These are phyloP conservation scores for Phortica magna DNA, from an alignment of 2,888 invertebrate genomes.

Conservation along the genomic window DNA sequence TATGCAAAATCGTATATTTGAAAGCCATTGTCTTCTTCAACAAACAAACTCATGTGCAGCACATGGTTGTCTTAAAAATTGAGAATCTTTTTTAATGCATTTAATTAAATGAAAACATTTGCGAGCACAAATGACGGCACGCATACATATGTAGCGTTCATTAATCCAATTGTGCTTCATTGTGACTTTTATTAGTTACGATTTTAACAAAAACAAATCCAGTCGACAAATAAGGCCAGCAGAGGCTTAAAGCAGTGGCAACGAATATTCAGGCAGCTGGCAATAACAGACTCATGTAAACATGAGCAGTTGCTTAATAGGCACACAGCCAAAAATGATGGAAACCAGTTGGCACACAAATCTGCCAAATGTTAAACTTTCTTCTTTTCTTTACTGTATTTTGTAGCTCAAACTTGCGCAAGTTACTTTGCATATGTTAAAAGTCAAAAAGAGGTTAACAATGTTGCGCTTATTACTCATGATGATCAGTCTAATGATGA, in stretches of 20 bases:
- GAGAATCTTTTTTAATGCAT: conserved; percentile 3
- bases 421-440: conserved; percentile 55
- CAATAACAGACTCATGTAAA: not conserved
- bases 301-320: not conserved
- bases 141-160: too few species aligned
- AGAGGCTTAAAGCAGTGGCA: not conserved
- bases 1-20: conserved; percentile 2
- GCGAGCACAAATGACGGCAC: not conserved
- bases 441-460: not conserved
- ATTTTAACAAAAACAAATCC: conserved; percentile 58
- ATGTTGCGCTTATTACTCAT: not conserved
- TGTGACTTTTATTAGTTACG: conserved; percentile 63
- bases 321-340: not conserved
- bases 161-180: too few species aligned
- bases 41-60: not conserved
- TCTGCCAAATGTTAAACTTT: conserved; percentile 50
- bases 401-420: not conserved
- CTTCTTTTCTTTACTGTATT: not conserved
- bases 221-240: conserved; percentile 32
- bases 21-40: not conserved
- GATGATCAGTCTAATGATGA: not conserved
- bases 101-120: conserved; percentile 29
- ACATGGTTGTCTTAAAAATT: not conserved
- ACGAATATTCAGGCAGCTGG: conserved; percentile 18
- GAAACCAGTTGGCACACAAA: conserved; percentile 62